A percentile compares a stretch with the other conserved stretches of the same genome.
phyloP scores from a whole-genome alignment of 1,140 invertebrate genomes.

The Panonychus citri region DNA sequence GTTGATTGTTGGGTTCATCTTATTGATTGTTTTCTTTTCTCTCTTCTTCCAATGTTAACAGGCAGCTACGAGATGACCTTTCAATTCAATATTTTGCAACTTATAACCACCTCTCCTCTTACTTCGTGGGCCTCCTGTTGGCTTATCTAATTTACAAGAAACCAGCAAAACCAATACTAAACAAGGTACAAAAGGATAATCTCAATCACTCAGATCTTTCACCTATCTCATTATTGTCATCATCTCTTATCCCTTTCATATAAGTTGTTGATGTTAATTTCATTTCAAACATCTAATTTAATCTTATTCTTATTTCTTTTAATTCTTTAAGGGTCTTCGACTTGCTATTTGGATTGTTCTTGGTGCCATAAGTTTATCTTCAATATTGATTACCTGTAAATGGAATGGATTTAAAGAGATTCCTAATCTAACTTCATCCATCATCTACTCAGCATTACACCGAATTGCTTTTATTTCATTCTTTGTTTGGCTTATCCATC shows the following conservation, averaged over 20 bases:
- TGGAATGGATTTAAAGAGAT: background rate
- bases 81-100: background rate
- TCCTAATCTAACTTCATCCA: background rate
- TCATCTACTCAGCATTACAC: background rate
- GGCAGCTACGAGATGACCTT: background rate
- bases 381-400: background rate
- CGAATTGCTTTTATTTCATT: conserved; percentile 1
- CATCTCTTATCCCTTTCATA: no score
- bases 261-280: no score
- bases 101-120: conserved; percentile 3
- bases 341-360: conserved; percentile 1
- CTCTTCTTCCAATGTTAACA: conserved; percentile 4
- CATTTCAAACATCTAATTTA: no score
- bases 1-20: background rate
- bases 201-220: no score
- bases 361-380: background rate
- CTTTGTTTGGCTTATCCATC: conserved; percentile 1
- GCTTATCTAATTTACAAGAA: background rate
- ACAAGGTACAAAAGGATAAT: background rate
- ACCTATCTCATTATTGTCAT: no score
- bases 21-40: background rate
- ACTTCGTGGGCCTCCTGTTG: conserved; percentile 4
- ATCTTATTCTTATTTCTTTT: background rate
- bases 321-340: background rate
- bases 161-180: background rate